A percentile compares a stretch with the other conserved stretches of the same genome.
phyloP scores from a whole-genome alignment of 2,113 vertebrate genomes.

The Hippopotamus amphibius region DNA sequence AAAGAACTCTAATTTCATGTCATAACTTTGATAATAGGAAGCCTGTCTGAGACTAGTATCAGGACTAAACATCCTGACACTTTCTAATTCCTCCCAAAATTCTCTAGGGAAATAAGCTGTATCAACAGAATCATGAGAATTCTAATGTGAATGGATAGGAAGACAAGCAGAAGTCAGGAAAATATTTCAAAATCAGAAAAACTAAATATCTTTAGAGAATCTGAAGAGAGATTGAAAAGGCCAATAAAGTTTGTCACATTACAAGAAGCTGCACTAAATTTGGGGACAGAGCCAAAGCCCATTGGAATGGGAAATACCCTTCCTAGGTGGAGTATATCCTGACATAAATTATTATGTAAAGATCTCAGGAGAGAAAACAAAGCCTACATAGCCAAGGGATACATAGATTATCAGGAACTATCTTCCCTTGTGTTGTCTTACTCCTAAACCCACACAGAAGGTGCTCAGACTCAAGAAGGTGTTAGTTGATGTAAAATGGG shows the following conservation, averaged over 20 bases:
- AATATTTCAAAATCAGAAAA: not conserved
- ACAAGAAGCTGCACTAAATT: not conserved
- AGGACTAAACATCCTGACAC: not conserved
- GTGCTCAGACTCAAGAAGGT: not conserved
- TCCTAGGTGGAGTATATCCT: not conserved
- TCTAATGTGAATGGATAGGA: not conserved
- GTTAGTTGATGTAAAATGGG: not conserved
- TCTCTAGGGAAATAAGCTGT: not conserved
- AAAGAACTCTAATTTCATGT: not conserved
- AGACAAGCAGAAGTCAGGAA: not conserved
- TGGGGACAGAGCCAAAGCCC: not conserved
- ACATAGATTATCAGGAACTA: not conserved
- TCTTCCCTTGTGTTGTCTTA: not conserved
- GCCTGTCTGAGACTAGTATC: not conserved
- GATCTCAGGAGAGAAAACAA: not conserved
- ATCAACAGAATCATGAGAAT: not conserved
- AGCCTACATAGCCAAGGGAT: not conserved
- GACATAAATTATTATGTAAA: not conserved
- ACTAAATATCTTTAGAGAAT: not conserved
- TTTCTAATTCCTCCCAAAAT: not conserved
- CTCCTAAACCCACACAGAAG: not conserved
- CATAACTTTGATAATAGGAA: not conserved
- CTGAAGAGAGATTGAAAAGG: not conserved
- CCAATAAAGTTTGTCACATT: not conserved
- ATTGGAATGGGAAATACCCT: not conserved